These are phyloP conservation scores for Eupithecia pulchellata DNA, from an alignment of 2,888 invertebrate genomes.

Conservation along the genomic window DNA sequence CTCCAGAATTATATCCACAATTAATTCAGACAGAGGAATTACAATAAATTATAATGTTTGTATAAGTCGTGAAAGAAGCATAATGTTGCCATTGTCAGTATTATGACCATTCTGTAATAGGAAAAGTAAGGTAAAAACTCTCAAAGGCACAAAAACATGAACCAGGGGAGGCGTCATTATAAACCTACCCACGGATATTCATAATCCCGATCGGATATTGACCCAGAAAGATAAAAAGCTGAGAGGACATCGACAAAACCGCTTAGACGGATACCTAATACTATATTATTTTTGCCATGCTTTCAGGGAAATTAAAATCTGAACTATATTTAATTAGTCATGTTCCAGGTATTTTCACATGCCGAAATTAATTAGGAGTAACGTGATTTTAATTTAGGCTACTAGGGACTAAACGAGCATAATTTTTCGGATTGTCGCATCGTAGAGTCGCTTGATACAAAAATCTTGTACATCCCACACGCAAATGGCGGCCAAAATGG, in stretches of 20 bases:
- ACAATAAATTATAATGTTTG: not conserved
- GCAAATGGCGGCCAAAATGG: too few relatives aligned
- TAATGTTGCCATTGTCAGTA: not conserved
- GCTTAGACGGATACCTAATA: slow-evolving; percentile 12
- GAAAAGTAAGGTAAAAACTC: not conserved
- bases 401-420: too few relatives aligned
- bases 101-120: not conserved
- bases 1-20: not conserved
- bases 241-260: slow-evolving; percentile 23
- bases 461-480: too few relatives aligned
- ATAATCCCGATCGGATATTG: slow-evolving; percentile 39
- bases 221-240: slow-evolving; percentile 27
- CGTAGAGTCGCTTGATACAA: not conserved
- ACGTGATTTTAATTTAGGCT: too few relatives aligned
- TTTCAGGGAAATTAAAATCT: not conserved
- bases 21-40: not conserved
- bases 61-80: not conserved
- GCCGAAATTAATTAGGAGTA: too few relatives aligned
- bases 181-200: slow-evolving; percentile 31
- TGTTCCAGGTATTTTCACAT: not conserved
- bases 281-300: slow-evolving; percentile 10
- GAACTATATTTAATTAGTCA: not conserved
- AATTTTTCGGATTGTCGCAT: not conserved
- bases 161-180: slow-evolving; percentile 7
- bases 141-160: not conserved